Base-by-base conservation (phyloP, 2,888 invertebrate genomes). In the Oscheius sp. region DNA sequence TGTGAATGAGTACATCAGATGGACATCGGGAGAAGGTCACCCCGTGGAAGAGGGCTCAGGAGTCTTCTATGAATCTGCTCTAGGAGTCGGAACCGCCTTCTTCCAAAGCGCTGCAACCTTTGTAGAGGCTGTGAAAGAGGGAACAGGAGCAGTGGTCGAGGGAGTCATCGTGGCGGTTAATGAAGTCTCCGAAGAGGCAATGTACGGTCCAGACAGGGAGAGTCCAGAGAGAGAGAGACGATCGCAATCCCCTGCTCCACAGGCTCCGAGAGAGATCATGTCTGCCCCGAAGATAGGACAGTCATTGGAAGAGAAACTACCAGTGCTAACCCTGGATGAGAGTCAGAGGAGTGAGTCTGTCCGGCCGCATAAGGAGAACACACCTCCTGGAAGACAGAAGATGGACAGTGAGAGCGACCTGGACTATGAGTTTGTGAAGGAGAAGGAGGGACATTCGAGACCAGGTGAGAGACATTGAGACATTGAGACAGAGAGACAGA, bases 61-160 rank as follows among this genome's bases (percentile, higher is more conserved):
- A 42, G 29, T 53, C 53, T 21, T 53, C n/a, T 53, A 53, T 11
- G 53, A 53, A 10, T 53, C 53, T 4, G 53, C 53, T 53, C n/a
- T 53, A 11, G 53, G 29, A 21, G 53, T 53, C 7, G 53, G 53
- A 53, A 53, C 13, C 7, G 53, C 53, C 53, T 21, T 53, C 29
- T 29, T 53, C n/a, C n/a, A 29, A 53, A n/a, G 35, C 7, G 48
- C 63, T 47, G 21, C 47, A 1, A 32, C 1, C n/a, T n/a, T 47
- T 5, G 47, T 48, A 2, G 63, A 32, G 47, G 63, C 63, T 10
- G 48, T 63, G 47, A 63, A 63, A 29, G 63, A 63, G 21, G 48
- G 47, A 2, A 48, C 63, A 29, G 63, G 63, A 48, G 63, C 42
- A 21, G 63, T 32, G n/a, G 13, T 62, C n/a, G 62, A 42, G 13